Base-by-base conservation (phyloP, 2,113 vertebrate genomes). In the Pachycephala philippinensis region DNA sequence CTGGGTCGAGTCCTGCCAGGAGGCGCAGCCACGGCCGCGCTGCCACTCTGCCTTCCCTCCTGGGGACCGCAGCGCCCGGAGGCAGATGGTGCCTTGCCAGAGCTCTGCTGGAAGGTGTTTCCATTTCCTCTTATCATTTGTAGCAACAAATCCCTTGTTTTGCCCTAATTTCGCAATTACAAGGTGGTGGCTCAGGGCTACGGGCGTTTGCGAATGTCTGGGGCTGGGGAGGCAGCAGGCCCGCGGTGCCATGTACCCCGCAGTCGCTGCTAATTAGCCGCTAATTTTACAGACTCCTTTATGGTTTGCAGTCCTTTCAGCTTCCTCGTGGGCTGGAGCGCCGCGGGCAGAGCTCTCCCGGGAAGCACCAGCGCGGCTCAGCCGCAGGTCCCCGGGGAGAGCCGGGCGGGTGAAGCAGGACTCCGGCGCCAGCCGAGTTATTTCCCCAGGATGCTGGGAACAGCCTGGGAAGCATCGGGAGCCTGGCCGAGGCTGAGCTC, bases 281-380 rank as follows among this genome's bases (percentile, higher is more conserved):
- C 85, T 95, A 93, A 96, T 97, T 97, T 96, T 85, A 92, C 80
- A 78, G 79, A 2, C 61, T 52, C 12, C 40, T 86, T 87, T 44
- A 82, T 59, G 84, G 85, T 42, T 71, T 40, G 69, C 28, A 68
- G 59, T 5, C 39, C 1, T 40, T 27, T 61, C 21, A 24, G 44
- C 68, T 61, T 64, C 54, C 78, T n/a, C 31, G 0, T 4, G 56
- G 65, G 63, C 61, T 11, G 84, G 5, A 90, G 72, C 26, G 45
- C 60, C 45, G 56, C 60, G n/a, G 52, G 47, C 82, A 56, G 64
- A 66, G 76, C 72, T 60, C 39, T 70, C 50, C 52, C 1, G 4
- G 37, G 13, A 26, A n/a, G 54, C 57, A 68, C 33, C 49, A 19
- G 71, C 9, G 45, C 1, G 2, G 71, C 40, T 84, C 89, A 10